These are phyloP conservation scores for Drosophila arawakana DNA, from an alignment of 1,140 invertebrate genomes.

Conservation along the genomic window DNA sequence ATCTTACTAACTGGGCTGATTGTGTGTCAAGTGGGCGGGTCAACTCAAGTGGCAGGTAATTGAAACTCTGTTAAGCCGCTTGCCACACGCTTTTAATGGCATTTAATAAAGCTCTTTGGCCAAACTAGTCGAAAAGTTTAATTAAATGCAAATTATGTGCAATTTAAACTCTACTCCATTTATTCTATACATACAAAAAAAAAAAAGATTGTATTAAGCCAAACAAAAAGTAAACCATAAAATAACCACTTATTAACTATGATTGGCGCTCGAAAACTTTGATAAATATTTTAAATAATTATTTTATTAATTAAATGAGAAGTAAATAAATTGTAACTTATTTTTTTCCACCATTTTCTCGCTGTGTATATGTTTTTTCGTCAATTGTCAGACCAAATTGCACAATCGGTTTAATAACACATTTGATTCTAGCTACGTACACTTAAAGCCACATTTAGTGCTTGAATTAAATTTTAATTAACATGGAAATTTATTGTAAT, in stretches of 20 bases:
- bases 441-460: not conserved
- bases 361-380: not conserved
- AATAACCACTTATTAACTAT: conserved; percentile 42
- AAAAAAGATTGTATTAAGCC: no score
- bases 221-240: not conserved
- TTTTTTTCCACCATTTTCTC: conserved; percentile 5
- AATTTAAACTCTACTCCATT: conserved; percentile 1
- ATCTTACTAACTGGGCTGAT: not conserved
- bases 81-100: conserved; percentile 47
- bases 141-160: conserved; percentile 53
- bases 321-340: conserved; percentile 20
- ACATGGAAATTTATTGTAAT: not conserved
- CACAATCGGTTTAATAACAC: not conserved
- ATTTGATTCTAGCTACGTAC: conserved; percentile 13
- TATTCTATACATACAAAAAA: no score
- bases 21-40: not conserved
- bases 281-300: not conserved
- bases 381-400: conserved; percentile 5
- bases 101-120: conserved; percentile 37
- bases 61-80: conserved; percentile 41
- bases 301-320: conserved; percentile 21
- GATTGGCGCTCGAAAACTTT: conserved; percentile 14
- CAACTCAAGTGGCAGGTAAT: conserved; percentile 19
- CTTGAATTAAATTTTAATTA: not conserved
- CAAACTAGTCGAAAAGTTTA: conserved; percentile 42